Conservation (phyloP, 2,888 invertebrate species). For the Seira sanloemensis region DNA sequence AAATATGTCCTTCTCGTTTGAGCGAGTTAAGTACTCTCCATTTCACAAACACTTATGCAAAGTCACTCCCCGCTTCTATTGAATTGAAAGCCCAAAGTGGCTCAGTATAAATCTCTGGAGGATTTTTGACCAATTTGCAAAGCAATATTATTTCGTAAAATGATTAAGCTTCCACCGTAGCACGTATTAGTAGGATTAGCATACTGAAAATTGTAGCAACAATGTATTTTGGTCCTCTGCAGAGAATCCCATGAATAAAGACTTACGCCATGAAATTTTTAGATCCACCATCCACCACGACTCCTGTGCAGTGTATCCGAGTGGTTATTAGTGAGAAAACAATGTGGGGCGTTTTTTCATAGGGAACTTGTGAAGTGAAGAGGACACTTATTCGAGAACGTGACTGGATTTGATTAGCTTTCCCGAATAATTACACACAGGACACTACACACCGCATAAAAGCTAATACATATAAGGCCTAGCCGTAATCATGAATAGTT, state of each 20-base stretch:
- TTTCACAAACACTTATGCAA: not conserved
- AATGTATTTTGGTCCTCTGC: too few species aligned
- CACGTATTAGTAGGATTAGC: not conserved
- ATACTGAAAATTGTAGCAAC: not conserved
- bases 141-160: not conserved
- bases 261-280: too few species aligned
- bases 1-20: not conserved
- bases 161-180: not conserved
- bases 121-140: not conserved
- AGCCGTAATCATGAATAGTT: not conserved
- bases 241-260: too few species aligned
- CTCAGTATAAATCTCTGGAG: not conserved
- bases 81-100: not conserved
- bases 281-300: not conserved
- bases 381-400: constrained; percentile 39
- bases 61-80: not conserved
- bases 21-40: not conserved
- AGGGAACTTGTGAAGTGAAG: constrained; percentile 10
- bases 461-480: not conserved
- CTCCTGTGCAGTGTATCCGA: not conserved
- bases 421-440: constrained; percentile 37
- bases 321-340: not conserved
- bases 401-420: constrained; percentile 49
- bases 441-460: not conserved
- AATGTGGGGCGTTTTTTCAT: not conserved